Evolutionary conservation across 1,140 invertebrate genomes (phyloP), one percentile per base, ranked within the genome.

Genomic region (Euborellia annulipes): DNA sequence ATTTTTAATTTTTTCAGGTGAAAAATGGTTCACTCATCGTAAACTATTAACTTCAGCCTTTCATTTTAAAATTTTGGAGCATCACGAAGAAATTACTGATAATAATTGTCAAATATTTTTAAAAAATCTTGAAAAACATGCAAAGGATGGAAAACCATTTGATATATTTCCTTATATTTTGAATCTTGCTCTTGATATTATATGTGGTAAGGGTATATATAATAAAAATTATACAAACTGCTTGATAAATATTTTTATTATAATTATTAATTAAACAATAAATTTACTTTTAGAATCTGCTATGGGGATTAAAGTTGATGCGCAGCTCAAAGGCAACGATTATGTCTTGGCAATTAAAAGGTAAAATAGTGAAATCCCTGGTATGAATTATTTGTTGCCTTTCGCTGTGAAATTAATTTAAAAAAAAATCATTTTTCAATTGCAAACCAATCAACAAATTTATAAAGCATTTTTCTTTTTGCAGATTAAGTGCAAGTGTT

Each of bases 1-100:
- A 41, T 21, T 54, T 47, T 50, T 36, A 47, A n/a, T n/a, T n/a
- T n/a, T 61, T 61, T 14, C 37, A 78, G 85, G 83, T 36, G 61
- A 64, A 9, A 86, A 86, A 63, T 95, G 89, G 87, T 73, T 75
- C 37, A 54, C 59, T 0, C 65, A 85, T n/a, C 68, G 89, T 43
- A 88, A 85, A 64, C 67, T 93, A 30, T 59, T 94, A 1, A 91
- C 89, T 0, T 85, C 87, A 1, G 77, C 85, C 1, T 94, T 94
- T 62, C 88, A 94, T 61, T 92, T 91, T 58, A 80, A 82, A 53
- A 85, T 93, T 45, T 64, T 93, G 0, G 70, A 79, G 50, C 73
- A 27, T 27, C 23, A 27, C 11, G 23, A 27, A 27, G 23, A 27
- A 11, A 27, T 11, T 6, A 27, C 23, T 11, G 11, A 27, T 27